Percentiles rank a stretch among this genome's conserved stretches.
Conservation (phyloP, 2,113 vertebrate genomes). For the Elgaria multicarinata region DNA sequence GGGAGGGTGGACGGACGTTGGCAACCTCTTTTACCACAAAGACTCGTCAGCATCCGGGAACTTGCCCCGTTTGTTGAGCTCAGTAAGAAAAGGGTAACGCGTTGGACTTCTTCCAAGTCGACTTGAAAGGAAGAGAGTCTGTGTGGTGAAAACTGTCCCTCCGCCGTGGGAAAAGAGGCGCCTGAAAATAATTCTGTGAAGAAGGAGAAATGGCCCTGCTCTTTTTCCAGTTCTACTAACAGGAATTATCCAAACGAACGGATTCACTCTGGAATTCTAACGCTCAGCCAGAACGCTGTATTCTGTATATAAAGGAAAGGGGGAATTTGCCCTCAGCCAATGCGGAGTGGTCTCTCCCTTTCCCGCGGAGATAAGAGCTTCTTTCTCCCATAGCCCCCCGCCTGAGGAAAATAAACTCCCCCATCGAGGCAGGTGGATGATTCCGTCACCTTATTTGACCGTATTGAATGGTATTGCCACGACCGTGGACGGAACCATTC, state of each 20-base stretch:
- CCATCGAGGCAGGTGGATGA: accelerated
- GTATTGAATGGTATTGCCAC: no score
- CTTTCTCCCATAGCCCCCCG: background rate
- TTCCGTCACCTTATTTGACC: accelerated
- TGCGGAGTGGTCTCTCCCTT: background rate
- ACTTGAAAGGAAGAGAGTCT: background rate
- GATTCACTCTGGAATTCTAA: background rate
- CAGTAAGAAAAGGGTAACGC: background rate
- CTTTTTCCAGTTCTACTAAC: background rate
- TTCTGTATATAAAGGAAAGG: background rate
- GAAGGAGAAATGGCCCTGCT: background rate
- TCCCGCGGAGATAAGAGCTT: background rate
- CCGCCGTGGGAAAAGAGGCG: background rate
- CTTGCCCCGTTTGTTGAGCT: background rate
- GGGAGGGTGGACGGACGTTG: background rate
- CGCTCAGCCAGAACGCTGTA: no score
- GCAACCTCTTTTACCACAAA: background rate
- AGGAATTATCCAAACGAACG: background rate
- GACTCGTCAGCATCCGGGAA: background rate
- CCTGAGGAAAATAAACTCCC: background rate
- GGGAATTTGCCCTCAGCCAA: no score
- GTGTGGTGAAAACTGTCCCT: background rate
- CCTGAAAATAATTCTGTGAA: background rate
- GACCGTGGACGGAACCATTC: background rate
- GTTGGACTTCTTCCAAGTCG: background rate